Evolutionary conservation across 92 coral and sea anemone species (phyloP), one percentile per base, ranked within the genome.

Genomic region (Epizoanthus ramosus): DNA sequence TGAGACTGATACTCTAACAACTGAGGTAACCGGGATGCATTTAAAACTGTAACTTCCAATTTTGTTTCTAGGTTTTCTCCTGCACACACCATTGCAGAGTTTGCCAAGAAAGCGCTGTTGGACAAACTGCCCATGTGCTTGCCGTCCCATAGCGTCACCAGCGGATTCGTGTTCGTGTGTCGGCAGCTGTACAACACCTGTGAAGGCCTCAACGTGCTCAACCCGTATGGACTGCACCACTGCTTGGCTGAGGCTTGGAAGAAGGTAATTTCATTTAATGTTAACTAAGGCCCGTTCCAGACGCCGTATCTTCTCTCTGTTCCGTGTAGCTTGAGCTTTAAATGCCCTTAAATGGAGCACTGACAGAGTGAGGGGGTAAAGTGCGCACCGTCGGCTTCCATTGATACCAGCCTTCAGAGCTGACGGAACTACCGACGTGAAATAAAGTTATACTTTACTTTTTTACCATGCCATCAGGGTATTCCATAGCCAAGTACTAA

Each of bases 151-250:
- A 90, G 92, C 2, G 93, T 93, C 6, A 91, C 95, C 41, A 85
- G 96, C 47, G 99, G 98, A 8, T 94, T 96, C 74, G 90, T 96
- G 61, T 96, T 93, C 57, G 94, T 96, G 24, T 96, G 99, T 82
- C 93, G 99, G 43, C 98, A 94, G 71, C 85, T 96, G 81, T 96
- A 95, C 93, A 96, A 91, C 75, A 94, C 98, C 3, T 96, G 98
- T 60, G 98, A 96, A 70, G 99, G 99, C 31, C 87, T 96, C 39
- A 89, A 94, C 58, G 95, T 96, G 14, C 91, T 92, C 25, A 96
- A 89, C 76, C 98, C 87, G 7, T 96, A 96, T 79, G 93, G 93
- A 57, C 91, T 96, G 57, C 99, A 96, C 63, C 94, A 92, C 76
- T 86, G 86, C 80, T 91, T 96, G 17, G 97, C 99, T 7, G 93